Evolutionary conservation across 2,113 vertebrate species (phyloP).

Genomic region (Podarcis cretensis): DNA sequence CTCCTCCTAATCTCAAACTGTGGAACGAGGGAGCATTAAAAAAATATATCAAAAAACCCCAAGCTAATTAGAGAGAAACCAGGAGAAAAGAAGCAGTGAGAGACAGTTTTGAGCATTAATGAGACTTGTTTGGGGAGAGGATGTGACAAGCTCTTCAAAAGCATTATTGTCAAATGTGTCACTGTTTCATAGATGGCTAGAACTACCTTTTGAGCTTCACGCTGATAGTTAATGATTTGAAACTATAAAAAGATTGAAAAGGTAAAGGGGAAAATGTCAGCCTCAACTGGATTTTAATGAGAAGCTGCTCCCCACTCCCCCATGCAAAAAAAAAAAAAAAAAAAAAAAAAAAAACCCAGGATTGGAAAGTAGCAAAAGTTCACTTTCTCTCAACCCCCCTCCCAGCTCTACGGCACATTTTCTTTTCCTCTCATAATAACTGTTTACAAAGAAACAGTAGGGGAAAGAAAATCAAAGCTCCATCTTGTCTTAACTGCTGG

Average conservation of each 20-base stretch:
- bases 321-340: slow-evolving; percentile 40
- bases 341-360: slow-evolving; percentile 51
- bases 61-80: slow-evolving; percentile 84
- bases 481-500: slow-evolving; percentile 14
- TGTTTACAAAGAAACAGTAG: slow-evolving; percentile 55
- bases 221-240: slow-evolving; percentile 86
- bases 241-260: slow-evolving; percentile 85
- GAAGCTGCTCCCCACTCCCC: slow-evolving; percentile 32
- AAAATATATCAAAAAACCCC: slow-evolving; percentile 28
- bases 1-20: slow-evolving; percentile 67
- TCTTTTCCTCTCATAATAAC: slow-evolving; percentile 48
- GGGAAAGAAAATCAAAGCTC: slow-evolving; percentile 52
- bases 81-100: slow-evolving; percentile 78
- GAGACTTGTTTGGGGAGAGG: slow-evolving; percentile 84
- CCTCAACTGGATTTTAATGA: slow-evolving; percentile 83
- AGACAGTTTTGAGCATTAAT: slow-evolving; percentile 83
- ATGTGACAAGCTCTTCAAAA: slow-evolving; percentile 85
- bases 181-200: slow-evolving; percentile 79
- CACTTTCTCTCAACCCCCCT: slow-evolving; percentile 28
- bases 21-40: slow-evolving; percentile 74
- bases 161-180: slow-evolving; percentile 86
- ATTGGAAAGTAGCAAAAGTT: slow-evolving; percentile 67
- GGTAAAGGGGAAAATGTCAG: slow-evolving; percentile 80
- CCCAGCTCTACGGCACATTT: not conserved
- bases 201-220: slow-evolving; percentile 80